phyloP scores from a whole-genome alignment of 2,888 invertebrate species.

The Neocrepidodera transversa region DNA sequence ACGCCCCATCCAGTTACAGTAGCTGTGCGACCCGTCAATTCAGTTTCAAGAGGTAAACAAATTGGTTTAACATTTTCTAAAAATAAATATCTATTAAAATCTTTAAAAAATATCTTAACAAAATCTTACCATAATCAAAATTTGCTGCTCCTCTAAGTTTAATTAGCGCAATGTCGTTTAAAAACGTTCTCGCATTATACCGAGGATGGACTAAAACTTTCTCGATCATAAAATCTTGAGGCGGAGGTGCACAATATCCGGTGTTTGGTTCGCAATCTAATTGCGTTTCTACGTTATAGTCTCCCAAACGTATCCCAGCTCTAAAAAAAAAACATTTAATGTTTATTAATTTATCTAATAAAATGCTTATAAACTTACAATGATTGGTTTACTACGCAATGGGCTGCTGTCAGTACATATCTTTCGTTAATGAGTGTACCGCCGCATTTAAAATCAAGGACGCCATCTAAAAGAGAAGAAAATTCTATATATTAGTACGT shows the following conservation, averaged over 20 bases:
- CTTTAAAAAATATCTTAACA: neutral
- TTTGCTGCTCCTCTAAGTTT: slow-evolving; percentile 58
- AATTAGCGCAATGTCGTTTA: slow-evolving; percentile 68
- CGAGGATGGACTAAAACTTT: slow-evolving; percentile 62
- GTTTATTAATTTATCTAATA: too few relatives aligned
- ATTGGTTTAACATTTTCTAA: slow-evolving; percentile 59
- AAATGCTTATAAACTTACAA: too few relatives aligned
- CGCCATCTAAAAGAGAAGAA: slow-evolving; percentile 45
- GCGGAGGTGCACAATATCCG: slow-evolving; percentile 58
- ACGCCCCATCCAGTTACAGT: slow-evolving; percentile 80
- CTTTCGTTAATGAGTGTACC: slow-evolving; percentile 62
- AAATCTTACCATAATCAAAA: slow-evolving; percentile 51
- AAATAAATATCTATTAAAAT: slow-evolving; percentile 14
- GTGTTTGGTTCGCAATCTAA: slow-evolving; percentile 57
- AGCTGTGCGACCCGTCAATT: slow-evolving; percentile 63
- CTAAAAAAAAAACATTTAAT: slow-evolving; percentile 53
- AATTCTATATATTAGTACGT: too few relatives aligned
- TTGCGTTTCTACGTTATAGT: slow-evolving; percentile 63
- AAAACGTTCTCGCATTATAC: slow-evolving; percentile 62
- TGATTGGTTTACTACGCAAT: slow-evolving; percentile 62
- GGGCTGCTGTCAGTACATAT: slow-evolving; percentile 65
- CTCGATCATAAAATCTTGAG: slow-evolving; percentile 65
- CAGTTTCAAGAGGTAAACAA: slow-evolving; percentile 59
- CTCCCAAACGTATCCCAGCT: slow-evolving; percentile 69
- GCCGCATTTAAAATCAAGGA: slow-evolving; percentile 59